A percentile compares a stretch with the other conserved stretches of the same genome.
phyloP scores from a whole-genome alignment of 2,888 invertebrate species.

The Linyphia triangularis region DNA sequence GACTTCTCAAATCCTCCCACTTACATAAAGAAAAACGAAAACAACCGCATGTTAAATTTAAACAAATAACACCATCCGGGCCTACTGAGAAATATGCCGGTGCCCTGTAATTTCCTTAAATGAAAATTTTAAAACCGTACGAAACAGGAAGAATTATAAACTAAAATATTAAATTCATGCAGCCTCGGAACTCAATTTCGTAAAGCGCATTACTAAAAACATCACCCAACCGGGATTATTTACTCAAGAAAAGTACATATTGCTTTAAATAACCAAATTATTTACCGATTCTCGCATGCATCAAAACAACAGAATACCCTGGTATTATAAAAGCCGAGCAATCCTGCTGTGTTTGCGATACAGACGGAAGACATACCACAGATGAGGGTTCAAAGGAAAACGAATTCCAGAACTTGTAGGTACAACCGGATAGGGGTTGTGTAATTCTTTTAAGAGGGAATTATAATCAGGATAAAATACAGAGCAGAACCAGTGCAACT shows the following conservation, averaged over 20 bases:
- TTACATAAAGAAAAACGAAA: not conserved
- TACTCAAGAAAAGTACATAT: constrained; percentile 42
- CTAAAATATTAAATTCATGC: constrained; percentile 41
- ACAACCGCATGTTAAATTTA: not conserved
- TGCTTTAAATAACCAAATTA: constrained; percentile 70
- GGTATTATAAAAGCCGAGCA: not conserved
- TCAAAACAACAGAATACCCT: constrained; percentile 37
- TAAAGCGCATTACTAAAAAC: constrained; percentile 11
- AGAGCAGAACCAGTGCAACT: not conserved
- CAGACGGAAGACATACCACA: constrained; percentile 59
- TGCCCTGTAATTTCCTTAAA: constrained; percentile 47
- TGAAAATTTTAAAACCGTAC: constrained; percentile 54
- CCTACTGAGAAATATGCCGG: not conserved
- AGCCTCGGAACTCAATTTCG: constrained; percentile 41
- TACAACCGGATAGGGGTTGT: constrained; percentile 42
- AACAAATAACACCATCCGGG: not conserved
- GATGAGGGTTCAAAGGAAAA: constrained; percentile 60
- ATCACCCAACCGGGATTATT: constrained; percentile 11
- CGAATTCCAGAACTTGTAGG: constrained; percentile 65
- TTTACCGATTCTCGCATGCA: constrained; percentile 65
- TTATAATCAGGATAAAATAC: constrained; percentile 71
- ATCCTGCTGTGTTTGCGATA: constrained; percentile 54
- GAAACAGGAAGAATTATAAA: constrained; percentile 39
- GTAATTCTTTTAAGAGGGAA: constrained; percentile 71
- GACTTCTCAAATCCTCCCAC: not conserved